These are phyloP conservation scores for Zaprionus bogoriensis DNA, from an alignment of 2,888 invertebrate species.

Conservation along the genomic window DNA sequence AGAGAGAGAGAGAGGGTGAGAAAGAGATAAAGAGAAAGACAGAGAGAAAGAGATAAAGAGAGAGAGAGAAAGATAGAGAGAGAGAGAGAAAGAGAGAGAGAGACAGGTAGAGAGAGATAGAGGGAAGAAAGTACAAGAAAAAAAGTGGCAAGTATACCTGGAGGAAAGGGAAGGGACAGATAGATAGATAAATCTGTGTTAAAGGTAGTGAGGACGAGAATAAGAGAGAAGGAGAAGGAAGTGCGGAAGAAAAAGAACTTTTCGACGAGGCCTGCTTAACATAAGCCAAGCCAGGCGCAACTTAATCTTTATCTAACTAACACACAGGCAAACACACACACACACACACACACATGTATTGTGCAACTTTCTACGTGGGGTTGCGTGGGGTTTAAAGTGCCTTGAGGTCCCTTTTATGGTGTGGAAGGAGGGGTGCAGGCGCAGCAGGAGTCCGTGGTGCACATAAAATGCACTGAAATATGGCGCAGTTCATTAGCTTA, in stretches of 20 bases:
- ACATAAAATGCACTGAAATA: constrained; percentile 48
- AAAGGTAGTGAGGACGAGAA: no score
- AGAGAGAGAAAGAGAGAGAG: no score
- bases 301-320: constrained; percentile 23
- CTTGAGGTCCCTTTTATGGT: constrained; percentile 9
- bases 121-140: no score
- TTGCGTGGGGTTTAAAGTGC: background rate
- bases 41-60: no score
- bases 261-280: constrained; percentile 1
- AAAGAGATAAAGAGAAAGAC: no score
- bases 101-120: no score
- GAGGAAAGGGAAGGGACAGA: no score
- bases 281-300: constrained; percentile 10
- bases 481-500: constrained; percentile 53
- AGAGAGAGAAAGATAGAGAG: no score
- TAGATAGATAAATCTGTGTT: no score
- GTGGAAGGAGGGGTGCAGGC: background rate
- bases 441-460: no score
- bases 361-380: background rate
- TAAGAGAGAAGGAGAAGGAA: background rate
- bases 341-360: background rate
- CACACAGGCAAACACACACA: background rate
- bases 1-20: no score
- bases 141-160: no score
- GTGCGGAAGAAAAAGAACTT: constrained; percentile 19